phyloP scores from a whole-genome alignment of 2,797 vertebrate species.

The Urophycis tenuis region DNA sequence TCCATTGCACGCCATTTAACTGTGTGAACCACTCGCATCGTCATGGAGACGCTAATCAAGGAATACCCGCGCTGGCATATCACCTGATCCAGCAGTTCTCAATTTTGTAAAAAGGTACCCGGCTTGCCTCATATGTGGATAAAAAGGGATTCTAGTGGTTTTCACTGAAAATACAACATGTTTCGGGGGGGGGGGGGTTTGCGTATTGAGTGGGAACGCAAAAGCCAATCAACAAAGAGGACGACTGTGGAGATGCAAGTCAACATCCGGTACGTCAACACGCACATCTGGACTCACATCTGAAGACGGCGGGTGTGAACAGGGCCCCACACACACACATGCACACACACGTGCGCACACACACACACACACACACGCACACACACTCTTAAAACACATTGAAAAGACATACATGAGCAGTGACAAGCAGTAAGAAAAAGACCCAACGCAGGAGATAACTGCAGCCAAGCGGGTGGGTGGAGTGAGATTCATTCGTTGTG shows the following conservation, averaged over 20 bases:
- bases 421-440: slow-evolving; percentile 45
- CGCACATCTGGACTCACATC: not conserved
- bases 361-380: not conserved
- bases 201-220: not conserved
- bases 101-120: not conserved
- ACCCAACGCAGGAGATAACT: slow-evolving; percentile 53
- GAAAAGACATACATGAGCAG: slow-evolving; percentile 39
- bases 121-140: not conserved
- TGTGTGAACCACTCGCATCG: not conserved
- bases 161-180: not conserved
- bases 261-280: not conserved
- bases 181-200: not conserved
- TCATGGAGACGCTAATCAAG: not conserved
- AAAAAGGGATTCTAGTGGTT: not conserved
- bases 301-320: no score
- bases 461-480: slow-evolving; percentile 63
- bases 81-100: not conserved
- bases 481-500: slow-evolving; percentile 63
- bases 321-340: no score
- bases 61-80: not conserved
- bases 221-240: not conserved
- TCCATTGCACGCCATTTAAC: not conserved
- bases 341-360: slow-evolving; percentile 7
- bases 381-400: slow-evolving; percentile 10
- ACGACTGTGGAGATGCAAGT: not conserved